These are phyloP conservation scores for Campodea augens DNA, from an alignment of 1,140 invertebrate species.

Conservation along the genomic window DNA sequence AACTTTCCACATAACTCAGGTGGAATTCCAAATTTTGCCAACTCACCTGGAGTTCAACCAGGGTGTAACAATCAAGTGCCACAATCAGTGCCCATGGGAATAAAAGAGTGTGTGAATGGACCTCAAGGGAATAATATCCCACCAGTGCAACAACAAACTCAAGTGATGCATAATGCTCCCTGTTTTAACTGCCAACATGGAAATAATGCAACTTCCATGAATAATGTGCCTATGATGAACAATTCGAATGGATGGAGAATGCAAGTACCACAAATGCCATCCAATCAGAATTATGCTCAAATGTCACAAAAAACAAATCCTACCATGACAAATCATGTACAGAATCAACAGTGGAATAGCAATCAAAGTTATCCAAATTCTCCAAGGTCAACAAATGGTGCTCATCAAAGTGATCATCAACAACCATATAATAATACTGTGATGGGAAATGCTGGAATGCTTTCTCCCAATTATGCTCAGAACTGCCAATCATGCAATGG, in stretches of 20 bases:
- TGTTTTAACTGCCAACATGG: constrained; percentile 3
- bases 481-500: constrained; percentile 7
- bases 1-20: constrained; percentile 1
- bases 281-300: neutral
- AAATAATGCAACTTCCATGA: neutral
- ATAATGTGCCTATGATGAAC: neutral
- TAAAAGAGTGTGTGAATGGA: too few relatives aligned
- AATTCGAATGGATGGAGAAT: neutral
- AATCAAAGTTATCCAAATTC: neutral
- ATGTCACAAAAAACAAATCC: neutral
- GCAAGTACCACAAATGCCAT: neutral
- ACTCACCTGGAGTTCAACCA: neutral
- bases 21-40: neutral
- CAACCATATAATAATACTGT: neutral
- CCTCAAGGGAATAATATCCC: too few relatives aligned
- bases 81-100: too few relatives aligned
- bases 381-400: neutral
- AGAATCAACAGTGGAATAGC: neutral
- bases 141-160: neutral
- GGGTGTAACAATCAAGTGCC: too few relatives aligned
- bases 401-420: neutral
- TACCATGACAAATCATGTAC: neutral
- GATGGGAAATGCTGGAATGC: neutral
- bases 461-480: neutral
- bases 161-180: constrained; percentile 4